Evolutionary conservation across 2,113 vertebrate species (phyloP), one percentile per base, ranked within the genome.

Genomic region (Mormyrus lacerda): DNA sequence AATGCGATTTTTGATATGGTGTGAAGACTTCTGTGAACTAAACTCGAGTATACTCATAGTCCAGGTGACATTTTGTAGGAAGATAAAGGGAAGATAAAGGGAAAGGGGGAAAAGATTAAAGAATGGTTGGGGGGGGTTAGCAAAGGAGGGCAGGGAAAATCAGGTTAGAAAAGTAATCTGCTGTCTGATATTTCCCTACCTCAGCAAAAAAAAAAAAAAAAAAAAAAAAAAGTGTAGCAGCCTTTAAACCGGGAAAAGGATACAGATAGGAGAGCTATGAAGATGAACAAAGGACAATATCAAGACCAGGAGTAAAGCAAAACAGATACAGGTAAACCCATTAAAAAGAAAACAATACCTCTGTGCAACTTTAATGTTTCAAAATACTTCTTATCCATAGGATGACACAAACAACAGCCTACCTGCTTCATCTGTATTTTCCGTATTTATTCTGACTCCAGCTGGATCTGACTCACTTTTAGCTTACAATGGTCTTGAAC

Each of bases 91-190:
- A 42, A 83, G 39, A 83, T 83, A 83, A 42, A 83, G 42, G 24
- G 48, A 86, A 51, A 86, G 48, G 69, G 69, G 31, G 1, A 86
- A 86, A 86, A 86, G 27, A 51, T 86, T 50, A 86, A 86, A 53
- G 85, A n/a, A 51, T 53, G 85, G n/a, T 45, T 44, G 45, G 47
- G 83, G 76, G 45, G n/a, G n/a, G 3, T 13, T 51, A 53, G 85
- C 8, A 53, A 53, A 86, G 48, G 85, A 86, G 85, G 85, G 4
- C 85, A 53, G 85, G 85, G 45, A 86, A 53, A 86, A 86, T 51
- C 48, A 86, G 85, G 85, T 53, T 50, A 86, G 48, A 51, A 86
- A 51, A 86, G 85, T 86, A 51, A 86, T 86, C 48, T 86, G 48
- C n/a, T 48, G 85, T 24, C 85, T 86, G 85, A 53, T 48, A 86